Conservation (phyloP, 1,140 invertebrate species). For the Drosophila sp. region DNA sequence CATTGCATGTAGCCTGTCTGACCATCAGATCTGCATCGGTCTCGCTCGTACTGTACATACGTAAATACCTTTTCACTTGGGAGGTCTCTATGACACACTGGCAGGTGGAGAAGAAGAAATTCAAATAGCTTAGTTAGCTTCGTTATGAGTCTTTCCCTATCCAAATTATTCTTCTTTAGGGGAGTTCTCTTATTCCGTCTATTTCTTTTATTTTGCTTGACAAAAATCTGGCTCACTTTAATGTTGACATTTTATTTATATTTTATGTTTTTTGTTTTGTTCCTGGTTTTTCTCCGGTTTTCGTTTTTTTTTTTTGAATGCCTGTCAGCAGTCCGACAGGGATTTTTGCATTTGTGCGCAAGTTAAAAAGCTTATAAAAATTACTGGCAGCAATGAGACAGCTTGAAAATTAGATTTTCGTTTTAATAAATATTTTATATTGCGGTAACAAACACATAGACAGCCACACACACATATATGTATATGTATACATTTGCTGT, state of each 20-base stretch:
- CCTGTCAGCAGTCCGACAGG: slow-evolving; percentile 10
- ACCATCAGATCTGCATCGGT: not conserved
- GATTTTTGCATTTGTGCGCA: slow-evolving; percentile 15
- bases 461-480: not conserved
- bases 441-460: not conserved
- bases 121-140: slow-evolving; percentile 5
- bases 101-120: not conserved
- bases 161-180: not conserved
- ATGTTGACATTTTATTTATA: slow-evolving; percentile 2
- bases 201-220: not conserved
- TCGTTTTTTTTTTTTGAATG: not conserved
- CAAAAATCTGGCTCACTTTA: not conserved
- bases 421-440: slow-evolving; percentile 15
- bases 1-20: not conserved
- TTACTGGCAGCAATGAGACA: slow-evolving; percentile 14
- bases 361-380: slow-evolving; percentile 10
- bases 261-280: not conserved
- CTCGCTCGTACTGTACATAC: no score
- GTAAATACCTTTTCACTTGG: no score
- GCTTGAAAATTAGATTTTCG: slow-evolving; percentile 17
- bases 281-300: not conserved
- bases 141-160: not conserved
- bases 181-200: not conserved
- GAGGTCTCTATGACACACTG: not conserved
- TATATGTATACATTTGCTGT: not conserved